Evolutionary conservation across 1,140 invertebrate species (phyloP).

Genomic region (Sinella curviseta): DNA sequence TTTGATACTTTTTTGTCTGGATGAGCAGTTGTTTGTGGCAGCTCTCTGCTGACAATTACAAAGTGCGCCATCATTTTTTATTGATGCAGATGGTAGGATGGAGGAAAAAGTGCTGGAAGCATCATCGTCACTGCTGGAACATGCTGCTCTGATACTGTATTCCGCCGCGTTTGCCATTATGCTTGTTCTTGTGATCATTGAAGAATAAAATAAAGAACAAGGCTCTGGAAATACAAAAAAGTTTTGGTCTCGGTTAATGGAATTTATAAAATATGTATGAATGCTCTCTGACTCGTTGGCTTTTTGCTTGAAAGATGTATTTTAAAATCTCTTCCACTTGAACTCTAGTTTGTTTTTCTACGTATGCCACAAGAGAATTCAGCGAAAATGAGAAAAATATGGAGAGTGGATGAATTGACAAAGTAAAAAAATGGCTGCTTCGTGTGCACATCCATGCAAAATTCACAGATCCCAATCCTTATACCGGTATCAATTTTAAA

Average conservation of each 20-base stretch:
- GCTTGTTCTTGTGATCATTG: not conserved
- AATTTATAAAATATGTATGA: not conserved
- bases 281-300: not conserved
- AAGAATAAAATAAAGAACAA: not conserved
- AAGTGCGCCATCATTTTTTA: not conserved
- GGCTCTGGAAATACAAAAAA: not conserved
- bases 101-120: not conserved
- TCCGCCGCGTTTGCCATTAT: not conserved
- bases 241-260: not conserved
- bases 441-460: no score
- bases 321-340: not conserved
- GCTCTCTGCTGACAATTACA: not conserved
- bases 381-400: not conserved
- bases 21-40: not conserved
- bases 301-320: not conserved
- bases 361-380: no score
- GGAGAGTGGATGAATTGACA: not conserved
- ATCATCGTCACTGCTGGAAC: not conserved
- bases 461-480: not conserved
- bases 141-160: not conserved
- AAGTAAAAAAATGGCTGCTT: not conserved
- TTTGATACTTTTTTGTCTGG: not conserved
- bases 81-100: not conserved
- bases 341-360: not conserved
- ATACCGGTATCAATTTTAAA: not conserved